These are phyloP conservation scores for Trachops cirrhosus DNA, from an alignment of 2,797 vertebrate genomes.

Conservation along the genomic window DNA sequence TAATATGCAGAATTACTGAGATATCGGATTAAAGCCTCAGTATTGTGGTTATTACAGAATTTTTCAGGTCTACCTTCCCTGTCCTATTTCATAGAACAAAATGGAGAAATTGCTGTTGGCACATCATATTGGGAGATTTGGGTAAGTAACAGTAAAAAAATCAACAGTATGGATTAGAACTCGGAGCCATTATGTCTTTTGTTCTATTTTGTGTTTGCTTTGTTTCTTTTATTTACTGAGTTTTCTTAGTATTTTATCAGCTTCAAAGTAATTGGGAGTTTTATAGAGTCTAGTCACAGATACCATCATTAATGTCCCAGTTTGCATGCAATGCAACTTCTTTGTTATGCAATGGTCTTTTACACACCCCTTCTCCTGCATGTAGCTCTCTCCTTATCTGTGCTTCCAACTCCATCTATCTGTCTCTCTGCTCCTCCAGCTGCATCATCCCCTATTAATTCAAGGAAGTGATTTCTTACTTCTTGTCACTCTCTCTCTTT, in stretches of 20 bases:
- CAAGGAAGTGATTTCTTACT: constrained; percentile 74
- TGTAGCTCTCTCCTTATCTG: constrained; percentile 12
- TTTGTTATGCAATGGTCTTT: not conserved
- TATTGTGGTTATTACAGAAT: not conserved
- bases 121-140: not conserved
- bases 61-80: not conserved
- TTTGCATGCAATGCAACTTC: not conserved
- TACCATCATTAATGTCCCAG: not conserved
- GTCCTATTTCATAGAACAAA: not conserved
- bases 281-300: not conserved
- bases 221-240: not conserved
- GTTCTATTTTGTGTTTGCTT: not conserved
- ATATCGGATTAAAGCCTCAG: not conserved
- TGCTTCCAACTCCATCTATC: constrained; percentile 43
- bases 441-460: constrained; percentile 59
- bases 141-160: not conserved
- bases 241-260: not conserved
- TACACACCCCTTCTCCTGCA: not conserved
- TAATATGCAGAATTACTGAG: not conserved
- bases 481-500: constrained; percentile 65
- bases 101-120: not conserved
- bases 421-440: constrained; percentile 38
- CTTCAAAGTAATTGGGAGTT: not conserved
- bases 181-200: not conserved
- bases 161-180: constrained; percentile 39